Evolutionary conservation across 2,797 vertebrate genomes (phyloP).

Genomic region (Falco columbarius): DNA sequence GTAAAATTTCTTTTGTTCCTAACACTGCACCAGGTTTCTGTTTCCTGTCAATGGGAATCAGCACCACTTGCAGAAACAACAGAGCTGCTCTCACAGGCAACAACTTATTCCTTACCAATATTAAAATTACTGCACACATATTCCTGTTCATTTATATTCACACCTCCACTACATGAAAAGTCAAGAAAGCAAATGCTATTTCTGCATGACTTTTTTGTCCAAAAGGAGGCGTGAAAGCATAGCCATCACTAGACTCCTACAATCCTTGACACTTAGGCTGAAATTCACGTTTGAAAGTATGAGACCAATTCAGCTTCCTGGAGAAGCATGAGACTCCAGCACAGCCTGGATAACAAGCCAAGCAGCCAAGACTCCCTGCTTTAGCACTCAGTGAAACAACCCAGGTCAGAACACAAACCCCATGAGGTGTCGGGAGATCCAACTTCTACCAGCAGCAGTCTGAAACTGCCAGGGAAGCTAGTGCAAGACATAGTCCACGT

Average conservation of each 20-base stretch:
- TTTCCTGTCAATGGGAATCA: neutral
- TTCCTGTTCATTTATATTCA: neutral
- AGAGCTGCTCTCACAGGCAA: neutral
- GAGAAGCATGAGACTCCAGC: neutral
- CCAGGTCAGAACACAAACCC: neutral
- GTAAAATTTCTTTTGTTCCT: neutral
- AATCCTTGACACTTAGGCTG: neutral
- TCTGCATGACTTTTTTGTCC: neutral
- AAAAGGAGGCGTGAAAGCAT: neutral
- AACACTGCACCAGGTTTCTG: neutral
- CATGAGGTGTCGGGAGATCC: neutral
- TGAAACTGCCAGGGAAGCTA: neutral
- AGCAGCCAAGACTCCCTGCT: neutral
- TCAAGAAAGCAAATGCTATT: neutral
- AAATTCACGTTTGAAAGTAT: rapidly evolving
- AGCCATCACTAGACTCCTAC: too few relatives aligned
- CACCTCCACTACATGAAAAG: neutral
- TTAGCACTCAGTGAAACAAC: neutral
- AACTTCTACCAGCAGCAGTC: neutral
- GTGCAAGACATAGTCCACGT: rapidly evolving
- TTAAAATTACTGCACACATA: neutral
- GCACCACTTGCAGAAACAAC: neutral
- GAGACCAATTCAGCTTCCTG: neutral
- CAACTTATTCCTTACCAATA: neutral
- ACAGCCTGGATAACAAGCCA: neutral